Evolutionary conservation across 2,888 invertebrate species (phyloP), one percentile per base, ranked within the genome.

Genomic region (Dolichopus griseipennis): DNA sequence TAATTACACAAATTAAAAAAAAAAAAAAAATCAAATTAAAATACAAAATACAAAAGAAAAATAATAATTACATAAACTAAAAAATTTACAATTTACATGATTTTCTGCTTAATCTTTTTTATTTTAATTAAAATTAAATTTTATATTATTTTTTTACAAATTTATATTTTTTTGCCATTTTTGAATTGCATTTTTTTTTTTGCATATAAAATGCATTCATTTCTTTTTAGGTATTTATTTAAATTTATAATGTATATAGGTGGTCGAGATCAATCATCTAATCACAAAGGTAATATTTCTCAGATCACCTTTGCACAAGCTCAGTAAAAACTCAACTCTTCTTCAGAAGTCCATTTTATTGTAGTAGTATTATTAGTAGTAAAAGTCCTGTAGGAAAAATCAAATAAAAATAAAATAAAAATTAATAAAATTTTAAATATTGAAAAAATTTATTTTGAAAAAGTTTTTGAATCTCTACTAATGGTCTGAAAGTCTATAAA

Each of bases 221-320:
- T 52, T 52, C 52, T 12, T 52, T 12, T 6, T 18, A 52, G n/a
- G 9, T 52, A 18, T 52, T 52, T 52, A 52, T 15, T 52, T 37
- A 10, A 9, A 52, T 52, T 18, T 15, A 52, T 52, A 18, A 52
- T 52, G 52, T 52, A 18, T 43, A 43, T 41, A 52, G 52, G 52
- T 52, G 52, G 52, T 52, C n/a, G 52, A 52, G 52, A 52, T 52
- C 52, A 52, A 52, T 52, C 52, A 52, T 52, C 52, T 52, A 18
- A 52, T 18, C 15, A 52, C 52, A 52, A 52, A 52, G 52, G 18
- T 52, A 18, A 18, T 52, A 18, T 6, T 52, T 18, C 9, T 18
- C 52, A 4, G 15, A 12, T 52, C 15, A 52, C 18, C 52, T 52
- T 52, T 52, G 52, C 18, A 10, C 43, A 43, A 10, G 7, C 12